Conservation (phyloP, 2,888 invertebrate species). For the Microplitis manilae region DNA sequence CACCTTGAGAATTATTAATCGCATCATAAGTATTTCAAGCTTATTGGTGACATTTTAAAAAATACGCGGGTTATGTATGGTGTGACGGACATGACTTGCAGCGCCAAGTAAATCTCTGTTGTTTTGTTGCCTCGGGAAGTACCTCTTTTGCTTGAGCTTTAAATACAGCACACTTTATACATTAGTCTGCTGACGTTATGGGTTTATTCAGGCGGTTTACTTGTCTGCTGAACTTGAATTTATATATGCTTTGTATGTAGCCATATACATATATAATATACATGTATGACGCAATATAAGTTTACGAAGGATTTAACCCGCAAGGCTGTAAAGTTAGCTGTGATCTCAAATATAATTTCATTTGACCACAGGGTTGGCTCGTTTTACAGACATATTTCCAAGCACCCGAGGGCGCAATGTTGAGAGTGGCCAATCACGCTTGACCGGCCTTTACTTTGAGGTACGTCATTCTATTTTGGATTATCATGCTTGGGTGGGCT, state of each 20-base stretch:
- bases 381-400: neutral
- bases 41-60: slow-evolving; percentile 17
- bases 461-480: neutral
- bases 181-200: neutral
- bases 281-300: neutral
- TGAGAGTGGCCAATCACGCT: neutral
- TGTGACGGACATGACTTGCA: neutral
- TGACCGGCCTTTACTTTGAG: neutral
- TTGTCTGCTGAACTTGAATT: neutral
- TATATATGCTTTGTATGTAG: neutral
- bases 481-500: neutral
- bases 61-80: neutral
- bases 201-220: neutral
- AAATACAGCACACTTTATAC: neutral
- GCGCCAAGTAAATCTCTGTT: neutral
- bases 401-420: neutral
- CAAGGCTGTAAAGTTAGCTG: neutral
- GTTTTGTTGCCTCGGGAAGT: neutral
- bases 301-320: neutral
- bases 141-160: neutral
- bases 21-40: slow-evolving; percentile 17
- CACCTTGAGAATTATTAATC: slow-evolving; percentile 15
- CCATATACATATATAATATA: no score
- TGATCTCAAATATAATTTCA: slow-evolving; percentile 8
- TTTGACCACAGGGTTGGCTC: slow-evolving; percentile 5